Base-by-base conservation (phyloP, 2,797 vertebrate genomes). In the Antennarius maculatus region DNA sequence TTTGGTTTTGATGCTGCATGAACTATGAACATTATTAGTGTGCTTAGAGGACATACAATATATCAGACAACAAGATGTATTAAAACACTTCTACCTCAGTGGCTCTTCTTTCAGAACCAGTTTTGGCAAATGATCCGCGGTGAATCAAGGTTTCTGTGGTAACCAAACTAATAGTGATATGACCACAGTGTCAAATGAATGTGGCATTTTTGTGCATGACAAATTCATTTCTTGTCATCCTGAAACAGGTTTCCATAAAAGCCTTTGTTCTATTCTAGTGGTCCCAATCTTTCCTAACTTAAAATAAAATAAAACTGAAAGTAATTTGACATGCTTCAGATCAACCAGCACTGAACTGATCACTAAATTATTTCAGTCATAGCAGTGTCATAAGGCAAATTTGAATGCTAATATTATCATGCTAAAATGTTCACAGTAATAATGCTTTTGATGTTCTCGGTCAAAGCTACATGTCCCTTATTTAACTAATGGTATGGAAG, bases 1-100 rank as follows among this genome's bases (percentile, higher is more conserved):
- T 79, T 66, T 80, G 65, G 72, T 76, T 89, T 89, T 90, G 90
- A 92, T 88, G 85, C 80, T 68, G 79, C 66, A 56, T 14, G 75
- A 76, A 66, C 82, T 74, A 78, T 82, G 73, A 62, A 64, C 66
- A 77, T 84, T 85, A 85, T 81, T 81, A 78, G 74, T 69, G 67
- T 83, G 81, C 87, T 91, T 89, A 89, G 27, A 76, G 68, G 70
- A 83, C 69, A 62, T 41, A 31, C 29, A 31, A 7, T 31, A 66
- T 57, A 69, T 54, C 46, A 76, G 71, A 63, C 55, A 74, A 80
- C 52, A 61, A 42, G 45, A 74, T 73, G 80, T 76, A 58, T 77
- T 82, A 80, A 85, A 82, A 71, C n/a, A 23, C 23, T 37, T 77
- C 34, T 41, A n/a, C 39, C 31, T 71, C 29, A n/a, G 31, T 66